These are phyloP conservation scores for Alouatta caraya DNA, from an alignment of 2,797 vertebrate genomes.

Conservation along the genomic window DNA sequence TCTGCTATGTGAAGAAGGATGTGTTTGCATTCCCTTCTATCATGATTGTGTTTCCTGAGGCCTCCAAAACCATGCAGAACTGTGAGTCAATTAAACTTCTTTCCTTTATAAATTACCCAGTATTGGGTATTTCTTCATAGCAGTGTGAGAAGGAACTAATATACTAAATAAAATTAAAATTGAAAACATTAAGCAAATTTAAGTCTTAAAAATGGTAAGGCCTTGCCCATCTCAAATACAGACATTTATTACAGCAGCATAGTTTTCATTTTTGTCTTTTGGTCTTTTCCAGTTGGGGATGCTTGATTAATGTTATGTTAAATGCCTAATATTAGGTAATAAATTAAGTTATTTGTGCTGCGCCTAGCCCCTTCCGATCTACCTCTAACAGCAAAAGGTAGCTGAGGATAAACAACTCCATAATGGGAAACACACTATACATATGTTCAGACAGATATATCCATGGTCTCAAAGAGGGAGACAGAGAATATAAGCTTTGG, in stretches of 20 bases:
- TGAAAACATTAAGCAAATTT: constrained; percentile 45
- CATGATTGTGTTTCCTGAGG: neutral
- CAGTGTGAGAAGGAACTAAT: neutral
- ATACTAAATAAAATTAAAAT: constrained; percentile 66
- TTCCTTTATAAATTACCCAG: neutral
- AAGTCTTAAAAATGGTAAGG: constrained; percentile 43
- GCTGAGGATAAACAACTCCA: neutral
- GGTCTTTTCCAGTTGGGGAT: neutral
- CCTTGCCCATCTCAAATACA: constrained; percentile 19
- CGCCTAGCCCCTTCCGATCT: neutral
- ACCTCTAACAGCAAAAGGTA: neutral
- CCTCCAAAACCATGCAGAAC: neutral
- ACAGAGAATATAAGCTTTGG: neutral
- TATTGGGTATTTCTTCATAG: neutral
- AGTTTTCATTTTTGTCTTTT: neutral
- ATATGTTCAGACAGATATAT: neutral
- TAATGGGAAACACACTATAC: neutral
- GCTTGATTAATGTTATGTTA: constrained; percentile 44
- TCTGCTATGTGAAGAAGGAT: neutral
- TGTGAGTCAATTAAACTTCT: neutral
- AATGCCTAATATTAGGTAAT: constrained; percentile 4
- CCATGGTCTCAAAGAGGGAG: neutral
- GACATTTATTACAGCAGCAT: neutral
- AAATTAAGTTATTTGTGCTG: constrained; percentile 9
- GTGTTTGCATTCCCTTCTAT: neutral